Conservation (phyloP, 2,113 vertebrate genomes). For the Leucosticte australis region DNA sequence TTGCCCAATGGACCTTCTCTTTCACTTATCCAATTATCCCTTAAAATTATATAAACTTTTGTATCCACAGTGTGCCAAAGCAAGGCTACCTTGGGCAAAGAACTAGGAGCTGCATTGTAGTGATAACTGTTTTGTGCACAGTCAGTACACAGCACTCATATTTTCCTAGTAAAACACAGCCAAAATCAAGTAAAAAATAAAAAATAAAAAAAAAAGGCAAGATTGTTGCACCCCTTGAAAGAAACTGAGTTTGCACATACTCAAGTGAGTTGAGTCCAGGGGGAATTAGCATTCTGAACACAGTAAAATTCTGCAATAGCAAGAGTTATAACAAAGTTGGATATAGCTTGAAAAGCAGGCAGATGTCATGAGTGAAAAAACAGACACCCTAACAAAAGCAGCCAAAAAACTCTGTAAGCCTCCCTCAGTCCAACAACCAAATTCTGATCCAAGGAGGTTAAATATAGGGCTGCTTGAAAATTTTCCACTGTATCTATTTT, state of each 20-base stretch:
- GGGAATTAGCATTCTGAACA: background rate
- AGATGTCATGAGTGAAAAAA: conserved; percentile 51
- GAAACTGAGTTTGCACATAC: background rate
- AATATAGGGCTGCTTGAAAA: conserved; percentile 51
- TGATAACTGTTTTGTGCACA: background rate
- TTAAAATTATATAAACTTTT: background rate
- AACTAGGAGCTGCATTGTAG: background rate
- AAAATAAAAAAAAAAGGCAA: background rate
- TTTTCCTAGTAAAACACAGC: background rate
- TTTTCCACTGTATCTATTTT: conserved; percentile 58
- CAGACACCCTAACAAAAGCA: conserved; percentile 45
- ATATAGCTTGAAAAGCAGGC: conserved; percentile 23
- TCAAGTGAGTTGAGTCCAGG: background rate
- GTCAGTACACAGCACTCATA: background rate
- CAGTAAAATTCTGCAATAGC: conserved; percentile 1
- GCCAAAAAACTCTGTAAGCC: background rate
- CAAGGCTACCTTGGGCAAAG: background rate
- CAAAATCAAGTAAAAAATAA: background rate
- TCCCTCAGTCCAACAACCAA: conserved; percentile 13
- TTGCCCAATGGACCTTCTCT: background rate
- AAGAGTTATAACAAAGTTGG: conserved; percentile 11
- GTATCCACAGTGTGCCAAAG: background rate
- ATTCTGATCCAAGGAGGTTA: conserved; percentile 50
- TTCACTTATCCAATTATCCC: background rate
- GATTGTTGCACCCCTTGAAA: background rate